Conservation (phyloP, 2,888 invertebrate genomes). For the Eristalinus aeneus region DNA sequence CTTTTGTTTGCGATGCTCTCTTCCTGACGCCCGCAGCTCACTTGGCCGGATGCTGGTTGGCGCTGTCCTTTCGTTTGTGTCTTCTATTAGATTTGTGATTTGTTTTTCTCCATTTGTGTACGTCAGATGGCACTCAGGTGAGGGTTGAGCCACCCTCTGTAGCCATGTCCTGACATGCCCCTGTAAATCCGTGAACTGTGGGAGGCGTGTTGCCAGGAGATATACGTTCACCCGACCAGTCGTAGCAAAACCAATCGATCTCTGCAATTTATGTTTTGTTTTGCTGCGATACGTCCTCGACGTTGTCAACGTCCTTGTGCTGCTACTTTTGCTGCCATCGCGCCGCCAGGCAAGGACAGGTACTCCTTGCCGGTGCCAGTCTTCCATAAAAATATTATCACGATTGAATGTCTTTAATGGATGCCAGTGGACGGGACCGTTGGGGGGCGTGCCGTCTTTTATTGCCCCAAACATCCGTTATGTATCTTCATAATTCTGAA, state of each 20-base stretch:
- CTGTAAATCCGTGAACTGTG: constrained; percentile 11
- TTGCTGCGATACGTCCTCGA: constrained; percentile 8
- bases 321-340: neutral
- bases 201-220: constrained; percentile 9
- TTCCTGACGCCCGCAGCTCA: neutral
- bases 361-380: constrained; percentile 5
- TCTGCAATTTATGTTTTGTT: constrained; percentile 63
- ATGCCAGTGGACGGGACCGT: constrained; percentile 7
- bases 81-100: constrained; percentile 35
- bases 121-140: constrained; percentile 64
- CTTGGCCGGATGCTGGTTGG: neutral
- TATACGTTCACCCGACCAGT: constrained; percentile 34
- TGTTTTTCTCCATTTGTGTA: constrained; percentile 54
- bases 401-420: constrained; percentile 57
- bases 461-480: constrained; percentile 24
- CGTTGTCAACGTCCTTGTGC: neutral
- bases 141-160: constrained; percentile 28
- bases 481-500: constrained; percentile 23
- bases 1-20: constrained; percentile 34
- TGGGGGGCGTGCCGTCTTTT: neutral
- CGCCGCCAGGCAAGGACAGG: neutral
- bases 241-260: constrained; percentile 60
- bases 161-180: constrained; percentile 39
- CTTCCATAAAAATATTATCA: constrained; percentile 59
- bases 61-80: constrained; percentile 33